phyloP scores from a whole-genome alignment of 2,113 vertebrate genomes.

The Limnothrissa miodon region DNA sequence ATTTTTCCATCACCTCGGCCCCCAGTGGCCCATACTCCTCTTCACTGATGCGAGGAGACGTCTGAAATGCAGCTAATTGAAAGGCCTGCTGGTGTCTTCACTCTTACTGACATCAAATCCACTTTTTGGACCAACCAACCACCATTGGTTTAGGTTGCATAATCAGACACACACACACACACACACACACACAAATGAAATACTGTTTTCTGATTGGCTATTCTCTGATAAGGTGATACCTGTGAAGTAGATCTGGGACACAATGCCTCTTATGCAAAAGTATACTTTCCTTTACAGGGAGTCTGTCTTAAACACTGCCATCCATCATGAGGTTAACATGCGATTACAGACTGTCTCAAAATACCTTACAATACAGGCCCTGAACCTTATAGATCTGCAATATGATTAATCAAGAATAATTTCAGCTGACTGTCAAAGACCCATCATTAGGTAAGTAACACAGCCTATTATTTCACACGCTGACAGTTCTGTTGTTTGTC shows the following conservation, averaged over 20 bases:
- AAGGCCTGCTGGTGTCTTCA: constrained; percentile 53
- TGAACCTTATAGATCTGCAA: neutral
- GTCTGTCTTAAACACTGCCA: no score
- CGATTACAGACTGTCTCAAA: no score
- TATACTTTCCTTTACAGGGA: no score
- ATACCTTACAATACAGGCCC: no score
- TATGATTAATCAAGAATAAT: neutral
- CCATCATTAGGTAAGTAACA: neutral
- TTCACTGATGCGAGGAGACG: constrained; percentile 61
- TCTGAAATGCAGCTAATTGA: constrained; percentile 66
- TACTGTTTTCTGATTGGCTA: no score
- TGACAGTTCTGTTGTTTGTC: neutral
- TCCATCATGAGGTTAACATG: no score
- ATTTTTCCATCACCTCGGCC: neutral
- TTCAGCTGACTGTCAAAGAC: neutral
- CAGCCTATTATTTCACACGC: neutral
- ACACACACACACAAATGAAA: no score
- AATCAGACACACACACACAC: no score
- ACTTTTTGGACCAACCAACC: constrained; percentile 6
- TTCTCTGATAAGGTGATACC: no score
- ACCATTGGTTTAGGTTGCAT: no score
- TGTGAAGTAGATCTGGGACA: no score
- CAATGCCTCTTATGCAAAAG: no score
- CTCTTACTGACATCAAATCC: constrained; percentile 57
- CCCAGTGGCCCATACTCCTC: constrained; percentile 23